Evolutionary conservation across 2,888 invertebrate species (phyloP), one percentile per base, ranked within the genome.

Genomic region (Proisotoma minuta): DNA sequence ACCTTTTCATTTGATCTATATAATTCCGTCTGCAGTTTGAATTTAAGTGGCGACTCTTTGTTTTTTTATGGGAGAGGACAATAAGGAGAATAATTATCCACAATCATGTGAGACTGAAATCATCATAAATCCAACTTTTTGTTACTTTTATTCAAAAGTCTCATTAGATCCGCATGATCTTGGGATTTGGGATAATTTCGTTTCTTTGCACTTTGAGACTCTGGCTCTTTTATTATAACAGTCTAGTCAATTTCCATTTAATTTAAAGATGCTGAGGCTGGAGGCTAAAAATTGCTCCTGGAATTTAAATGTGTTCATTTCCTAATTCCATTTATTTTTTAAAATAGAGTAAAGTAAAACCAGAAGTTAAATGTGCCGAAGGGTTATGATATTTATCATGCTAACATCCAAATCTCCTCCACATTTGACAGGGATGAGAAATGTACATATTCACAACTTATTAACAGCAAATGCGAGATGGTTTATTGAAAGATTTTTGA

Each of bases 121-220:
- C 68, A 67, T 70, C 68, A 70, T 70, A 72, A 70, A 72, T 70
- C 61, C 63, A 57, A 62, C 50, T 62, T 63, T 52, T 66, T 63
- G 54, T 65, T 52, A 48, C 57, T 65, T 70, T 70, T 62, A 69
- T 69, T 57, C 50, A 60, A 48, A 48, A 58, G 52, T 69, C 69
- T 72, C 69, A 72, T 72, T 72, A 68, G 72, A 69, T 72, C 68
- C 69, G 72, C 72, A 72, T 72, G 72, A 72, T 71, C 63, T 63
- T 23, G 60, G 58, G 58, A 68, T 68, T 68, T 66, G 63, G 63
- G 63, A 63, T 66, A 66, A 66, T 66, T 63, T 63, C 47, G n/a
- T n/a, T n/a, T n/a, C n/a, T n/a, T n/a, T n/a, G n/a, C n/a, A n/a
- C n/a, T n/a, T n/a, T n/a, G n/a, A n/a, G n/a, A n/a, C n/a, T 47